phyloP scores from a whole-genome alignment of 2,113 vertebrate genomes.

The Pollimyrus isidori region DNA sequence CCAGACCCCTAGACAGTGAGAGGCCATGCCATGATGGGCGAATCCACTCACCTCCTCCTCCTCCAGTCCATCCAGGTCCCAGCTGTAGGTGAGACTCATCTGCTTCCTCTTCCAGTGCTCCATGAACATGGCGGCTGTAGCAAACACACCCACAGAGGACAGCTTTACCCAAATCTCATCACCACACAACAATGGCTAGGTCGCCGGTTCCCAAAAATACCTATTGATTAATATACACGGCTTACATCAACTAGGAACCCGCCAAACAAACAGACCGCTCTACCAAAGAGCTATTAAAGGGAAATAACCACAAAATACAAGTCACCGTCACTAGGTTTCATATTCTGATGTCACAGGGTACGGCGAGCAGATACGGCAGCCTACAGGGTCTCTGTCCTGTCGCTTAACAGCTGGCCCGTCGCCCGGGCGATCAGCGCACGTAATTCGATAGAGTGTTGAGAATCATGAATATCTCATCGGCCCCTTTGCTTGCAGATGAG shows the following conservation, averaged over 20 bases:
- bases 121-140: conserved; percentile 82
- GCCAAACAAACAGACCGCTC: background rate
- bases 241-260: conserved; percentile 8
- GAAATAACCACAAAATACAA: background rate
- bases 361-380: background rate
- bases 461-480: conserved; percentile 4
- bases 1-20: background rate
- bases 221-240: background rate
- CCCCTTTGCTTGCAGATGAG: conserved; percentile 13
- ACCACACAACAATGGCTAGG: background rate
- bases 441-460: background rate
- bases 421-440: background rate
- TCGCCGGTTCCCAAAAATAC: background rate
- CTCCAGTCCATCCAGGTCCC: conserved; percentile 91
- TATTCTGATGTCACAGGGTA: background rate
- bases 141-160: background rate
- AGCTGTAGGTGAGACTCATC: conserved; percentile 87
- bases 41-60: conserved; percentile 79
- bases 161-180: background rate
- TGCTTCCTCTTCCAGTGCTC: conserved; percentile 95
- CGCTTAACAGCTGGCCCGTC: background rate
- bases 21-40: background rate
- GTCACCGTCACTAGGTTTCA: background rate
- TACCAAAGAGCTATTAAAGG: background rate
- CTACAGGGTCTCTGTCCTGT: background rate